Base-by-base conservation (phyloP, 2,113 vertebrate genomes). In the Bos taurus region DNA sequence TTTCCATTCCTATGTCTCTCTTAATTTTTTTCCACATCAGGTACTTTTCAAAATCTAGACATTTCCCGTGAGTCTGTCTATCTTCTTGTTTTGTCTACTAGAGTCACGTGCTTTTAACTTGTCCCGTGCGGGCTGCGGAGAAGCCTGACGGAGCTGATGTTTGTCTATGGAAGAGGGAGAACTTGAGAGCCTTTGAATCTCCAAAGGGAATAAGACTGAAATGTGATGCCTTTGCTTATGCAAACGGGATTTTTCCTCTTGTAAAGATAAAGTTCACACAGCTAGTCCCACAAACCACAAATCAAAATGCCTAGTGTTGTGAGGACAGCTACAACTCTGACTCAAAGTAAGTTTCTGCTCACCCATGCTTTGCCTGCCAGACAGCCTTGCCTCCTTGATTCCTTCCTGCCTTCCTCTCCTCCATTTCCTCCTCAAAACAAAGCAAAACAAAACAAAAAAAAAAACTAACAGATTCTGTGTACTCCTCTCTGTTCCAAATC, bases 61-160 rank as follows among this genome's bases (percentile, higher is more conserved):
- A 59, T 99, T 99, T 99, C 99, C 98, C 99, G 97, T 97, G 98
- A 97, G 99, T 98, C 99, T 98, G 98, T 67, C 43, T 98, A 97
- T 98, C 98, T 98, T 98, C 98, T 99, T 99, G 99, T 99, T 99
- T 99, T 99, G 99, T 99, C 99, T 99, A 98, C 96, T 92, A 48
- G 0, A 3, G 96, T 97, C 98, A 98, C 95, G 43, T 54, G 64
- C 92, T 92, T 93, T 97, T 94, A 96, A 97, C 98, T 98, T 97
- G 97, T 94, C 98, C 98, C 92, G 91, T 62, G 92, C 97, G 86
- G 96, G 94, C 98, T 88, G 95, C 81, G 62, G 97, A 97, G 97
- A 98, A 98, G 81, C 94, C 97, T 97, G 95, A 95, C 94, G 56
- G 83, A 59, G 1, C 67, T 92, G 96, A 93, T 91, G 94, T 96